Evolutionary conservation across 2,797 vertebrate genomes (phyloP), one percentile per base, ranked within the genome.

Genomic region (Clamator glandarius): DNA sequence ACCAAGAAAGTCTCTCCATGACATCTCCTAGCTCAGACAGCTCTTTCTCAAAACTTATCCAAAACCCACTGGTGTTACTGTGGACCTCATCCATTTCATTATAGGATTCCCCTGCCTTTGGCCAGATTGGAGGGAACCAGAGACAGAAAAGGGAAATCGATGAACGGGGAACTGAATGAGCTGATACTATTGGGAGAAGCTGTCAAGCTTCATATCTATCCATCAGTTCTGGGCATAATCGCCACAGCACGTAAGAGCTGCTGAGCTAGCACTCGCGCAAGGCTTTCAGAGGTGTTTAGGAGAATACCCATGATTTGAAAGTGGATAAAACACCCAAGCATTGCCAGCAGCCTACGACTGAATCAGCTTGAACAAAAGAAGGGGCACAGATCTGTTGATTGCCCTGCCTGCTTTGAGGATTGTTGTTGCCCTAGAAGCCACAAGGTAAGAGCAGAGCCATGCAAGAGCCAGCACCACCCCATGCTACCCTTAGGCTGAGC

Each of bases 261-360:
- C 81, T 77, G 81, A 89, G 57, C 73, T 44, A 28, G 61, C 52
- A 28, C 24, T 15, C 3, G 6, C 52, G 24, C 6, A 1, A 31
- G 31, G 67, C 42, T 87, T 64, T 36, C n/a, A 9, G 70, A 33
- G 54, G 16, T 8, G 2, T 70, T 80, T 8, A 26, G 58, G 66
- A 67, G 54, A 33, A 63, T 11, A 39, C 5, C 33, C 11, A 0
- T 6, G 2, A 2, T 14, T 4, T 51, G 18, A 44, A 12, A 0
- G 18, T 0, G 5, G 42, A 25, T 31, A 17, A 72, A 87, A 3
- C 16, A 28, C 74, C 23, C 5, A 0, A 41, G 77, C 9, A 0
- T n/a, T 31, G 3, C 59, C 7, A 12, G 33, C 36, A 82, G 59
- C 10, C 44, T 3, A 9, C 48, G 23, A 15, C 46, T n/a, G 58